Evolutionary conservation across 2,888 invertebrate genomes (phyloP), one percentile per base, ranked within the genome.

Genomic region (Melinaea marsaeus): DNA sequence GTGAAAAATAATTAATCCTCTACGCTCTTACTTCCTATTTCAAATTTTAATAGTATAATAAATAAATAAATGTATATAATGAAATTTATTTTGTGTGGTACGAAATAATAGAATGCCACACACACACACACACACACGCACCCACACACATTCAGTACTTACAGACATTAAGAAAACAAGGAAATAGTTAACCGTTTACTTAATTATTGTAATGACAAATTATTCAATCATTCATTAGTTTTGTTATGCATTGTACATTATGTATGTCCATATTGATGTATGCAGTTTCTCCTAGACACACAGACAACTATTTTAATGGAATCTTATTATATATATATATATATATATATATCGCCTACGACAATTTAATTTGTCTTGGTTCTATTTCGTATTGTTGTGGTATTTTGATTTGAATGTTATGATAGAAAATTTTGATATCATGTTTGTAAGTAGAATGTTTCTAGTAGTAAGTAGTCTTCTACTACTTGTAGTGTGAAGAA

Each of bases 261-360:
- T 63, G 66, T 68, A 67, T 65, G 65, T 62, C 58, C 64, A 70
- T 71, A 73, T 76, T 73, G 67, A 74, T 75, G 71, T 71, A 71
- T 70, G 73, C 75, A 74, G 75, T 79, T 77, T 81, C 80, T 75
- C 75, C 64, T 71, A 75, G 76, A 74, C 70, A 69, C 70, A 80
- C 81, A 81, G 79, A 79, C 73, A 76, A 13, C 6, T 46, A 7
- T 32, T 32, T 0, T 32, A 32, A 32, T 51, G 6, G 22, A 3
- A 32, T 51, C 22, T 51, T 51, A 51, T 51, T 4, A 0, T 32
- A 32, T 51, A 7, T 22, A 11, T 9, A 9, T 51, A 51, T 6
- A 32, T 22, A 22, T 22, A 22, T 22, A 22, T 22, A 22, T 22
- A 22, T 62, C 69, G 68, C 69, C 66, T 66, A 68, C 69, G 62